Evolutionary conservation across 2,888 invertebrate genomes (phyloP).

Genomic region (Himalopsyche japonica): DNA sequence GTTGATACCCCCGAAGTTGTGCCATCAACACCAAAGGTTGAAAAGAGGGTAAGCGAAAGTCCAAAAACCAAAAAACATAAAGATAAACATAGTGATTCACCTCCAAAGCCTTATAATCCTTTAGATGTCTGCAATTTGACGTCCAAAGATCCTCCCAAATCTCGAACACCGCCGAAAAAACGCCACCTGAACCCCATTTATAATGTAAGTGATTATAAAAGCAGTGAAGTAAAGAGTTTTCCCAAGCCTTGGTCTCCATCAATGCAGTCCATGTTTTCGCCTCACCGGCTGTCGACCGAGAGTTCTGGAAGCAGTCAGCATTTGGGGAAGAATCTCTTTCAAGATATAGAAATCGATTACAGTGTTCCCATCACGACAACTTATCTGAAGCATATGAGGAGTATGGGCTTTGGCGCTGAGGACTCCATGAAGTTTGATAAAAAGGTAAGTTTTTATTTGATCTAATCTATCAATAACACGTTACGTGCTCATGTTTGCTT

Average conservation of each 20-base stretch:
- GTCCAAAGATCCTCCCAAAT: conserved; percentile 63
- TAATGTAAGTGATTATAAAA: conserved; percentile 47
- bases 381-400: conserved; percentile 83
- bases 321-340: conserved; percentile 40
- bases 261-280: conserved; percentile 44
- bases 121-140: conserved; percentile 66
- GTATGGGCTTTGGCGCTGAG: conserved; percentile 67
- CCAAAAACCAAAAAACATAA: conserved; percentile 46
- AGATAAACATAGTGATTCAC: conserved; percentile 44
- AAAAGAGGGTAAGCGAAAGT: conserved; percentile 18
- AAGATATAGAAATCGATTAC: conserved; percentile 69
- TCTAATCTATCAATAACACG: no score
- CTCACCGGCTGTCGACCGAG: conserved; percentile 50
- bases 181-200: conserved; percentile 48
- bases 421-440: conserved; percentile 64
- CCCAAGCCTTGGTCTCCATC: conserved; percentile 68
- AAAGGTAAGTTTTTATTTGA: conserved; percentile 54
- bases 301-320: conserved; percentile 29
- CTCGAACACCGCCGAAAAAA: conserved; percentile 57
- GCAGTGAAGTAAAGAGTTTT: conserved; percentile 51
- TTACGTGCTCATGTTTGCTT: no score
- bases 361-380: conserved; percentile 89
- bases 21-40: neutral
- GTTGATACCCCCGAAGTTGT: neutral
- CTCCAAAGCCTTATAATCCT: conserved; percentile 55